phyloP scores from a whole-genome alignment of 2,888 invertebrate genomes.

The Matsumyia berberina region DNA sequence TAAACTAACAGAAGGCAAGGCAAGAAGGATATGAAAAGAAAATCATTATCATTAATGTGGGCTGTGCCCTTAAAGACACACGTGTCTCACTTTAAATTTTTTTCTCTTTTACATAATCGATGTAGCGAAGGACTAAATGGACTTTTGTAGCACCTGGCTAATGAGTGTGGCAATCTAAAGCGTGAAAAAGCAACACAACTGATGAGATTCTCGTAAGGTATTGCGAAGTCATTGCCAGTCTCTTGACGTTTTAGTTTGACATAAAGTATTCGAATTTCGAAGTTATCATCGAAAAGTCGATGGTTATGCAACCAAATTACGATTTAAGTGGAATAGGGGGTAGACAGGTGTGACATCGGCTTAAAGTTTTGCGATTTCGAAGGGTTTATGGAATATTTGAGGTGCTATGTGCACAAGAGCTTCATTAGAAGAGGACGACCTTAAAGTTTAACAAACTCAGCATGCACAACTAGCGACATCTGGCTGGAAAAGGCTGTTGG shows the following conservation, averaged over 20 bases:
- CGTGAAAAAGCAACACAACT: constrained; percentile 31
- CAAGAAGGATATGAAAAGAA: constrained; percentile 14
- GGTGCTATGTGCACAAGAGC: too few species aligned
- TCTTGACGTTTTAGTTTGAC: not conserved
- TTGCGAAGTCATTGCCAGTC: constrained; percentile 11
- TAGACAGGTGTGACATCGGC: too few species aligned
- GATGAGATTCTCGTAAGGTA: constrained; percentile 2
- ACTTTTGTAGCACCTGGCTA: constrained; percentile 55
- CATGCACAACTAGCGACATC: too few species aligned
- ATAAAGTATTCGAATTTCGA: not conserved
- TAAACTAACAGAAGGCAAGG: constrained; percentile 11
- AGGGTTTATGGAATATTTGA: too few species aligned
- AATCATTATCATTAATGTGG: constrained; percentile 27
- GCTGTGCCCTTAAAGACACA: constrained; percentile 24
- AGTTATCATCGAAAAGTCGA: not conserved
- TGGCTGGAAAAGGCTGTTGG: too few species aligned
- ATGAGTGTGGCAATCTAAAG: constrained; percentile 41
- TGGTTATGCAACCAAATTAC: too few species aligned
- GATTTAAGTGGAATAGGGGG: too few species aligned
- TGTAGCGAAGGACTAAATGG: constrained; percentile 10
- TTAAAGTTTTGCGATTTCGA: too few species aligned
- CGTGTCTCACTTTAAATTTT: constrained; percentile 15
- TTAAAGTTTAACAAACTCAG: too few species aligned
- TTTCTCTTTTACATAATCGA: constrained; percentile 9
- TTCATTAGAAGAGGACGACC: too few species aligned